Conservation (phyloP, 2,888 invertebrate genomes). For the Vannuccia rotundouncinata region DNA sequence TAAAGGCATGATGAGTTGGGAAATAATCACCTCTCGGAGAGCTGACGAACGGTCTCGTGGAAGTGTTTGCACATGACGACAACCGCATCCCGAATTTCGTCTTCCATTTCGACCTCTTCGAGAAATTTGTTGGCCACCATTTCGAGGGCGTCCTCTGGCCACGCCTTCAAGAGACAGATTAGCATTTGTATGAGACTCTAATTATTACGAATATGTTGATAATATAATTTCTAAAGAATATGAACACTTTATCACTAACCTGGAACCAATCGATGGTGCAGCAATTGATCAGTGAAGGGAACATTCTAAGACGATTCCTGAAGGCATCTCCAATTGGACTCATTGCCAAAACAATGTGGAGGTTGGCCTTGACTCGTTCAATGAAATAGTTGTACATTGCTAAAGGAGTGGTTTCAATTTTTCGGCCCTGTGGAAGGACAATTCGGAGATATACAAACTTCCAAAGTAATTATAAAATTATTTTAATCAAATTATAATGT, state of each 20-base stretch:
- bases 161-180: conserved; percentile 52
- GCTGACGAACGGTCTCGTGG: conserved; percentile 53
- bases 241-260: conserved; percentile 46
- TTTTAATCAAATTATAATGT: too few relatives aligned
- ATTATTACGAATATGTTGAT: too few relatives aligned
- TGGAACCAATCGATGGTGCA: conserved; percentile 58
- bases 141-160: conserved; percentile 57
- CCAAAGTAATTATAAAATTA: too few relatives aligned
- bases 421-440: conserved; percentile 42
- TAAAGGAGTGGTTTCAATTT: conserved; percentile 55
- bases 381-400: conserved; percentile 58
- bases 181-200: too few relatives aligned
- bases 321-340: conserved; percentile 57
- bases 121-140: conserved; percentile 58
- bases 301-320: conserved; percentile 56
- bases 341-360: conserved; percentile 57
- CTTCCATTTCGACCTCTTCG: conserved; percentile 54
- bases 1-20: too few relatives aligned
- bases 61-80: conserved; percentile 56
- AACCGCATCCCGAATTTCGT: conserved; percentile 41
- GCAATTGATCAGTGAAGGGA: conserved; percentile 58
- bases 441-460: too few relatives aligned
- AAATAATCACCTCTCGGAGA: conserved; percentile 49
- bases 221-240: too few relatives aligned
- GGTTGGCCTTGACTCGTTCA: conserved; percentile 54